These are phyloP conservation scores for Parnassius smintheus DNA, from an alignment of 2,888 invertebrate species.

Conservation along the genomic window DNA sequence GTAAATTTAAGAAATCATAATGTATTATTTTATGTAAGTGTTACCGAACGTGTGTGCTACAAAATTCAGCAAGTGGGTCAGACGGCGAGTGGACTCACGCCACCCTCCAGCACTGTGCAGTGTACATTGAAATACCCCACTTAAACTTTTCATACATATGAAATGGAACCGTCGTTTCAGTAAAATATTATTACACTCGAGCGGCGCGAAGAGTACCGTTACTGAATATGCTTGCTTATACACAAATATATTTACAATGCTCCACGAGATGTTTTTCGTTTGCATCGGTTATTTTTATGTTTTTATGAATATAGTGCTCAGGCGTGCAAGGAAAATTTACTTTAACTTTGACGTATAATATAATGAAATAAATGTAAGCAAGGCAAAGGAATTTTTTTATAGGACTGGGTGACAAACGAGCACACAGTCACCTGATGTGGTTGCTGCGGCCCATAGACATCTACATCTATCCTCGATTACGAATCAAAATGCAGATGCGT, in stretches of 20 bases:
- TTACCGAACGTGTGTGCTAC: neutral
- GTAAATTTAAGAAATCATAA: no score
- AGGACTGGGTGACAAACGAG: no score
- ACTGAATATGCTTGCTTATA: neutral
- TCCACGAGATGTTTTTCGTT: neutral
- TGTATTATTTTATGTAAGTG: no score
- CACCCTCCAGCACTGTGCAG: neutral
- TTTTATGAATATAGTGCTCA: neutral
- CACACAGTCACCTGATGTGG: no score
- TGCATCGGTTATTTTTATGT: neutral
- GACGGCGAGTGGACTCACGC: neutral
- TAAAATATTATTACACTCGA: neutral
- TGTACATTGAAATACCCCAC: neutral
- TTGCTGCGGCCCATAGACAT: no score
- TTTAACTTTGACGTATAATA: no score
- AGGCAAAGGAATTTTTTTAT: no score
- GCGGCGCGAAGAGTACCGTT: neutral
- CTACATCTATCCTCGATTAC: no score
- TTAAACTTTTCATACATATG: conserved; percentile 12
- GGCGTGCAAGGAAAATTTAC: no score
- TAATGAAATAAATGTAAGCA: no score
- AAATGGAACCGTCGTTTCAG: conserved; percentile 4
- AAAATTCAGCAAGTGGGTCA: conserved; percentile 1
- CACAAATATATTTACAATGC: no score
- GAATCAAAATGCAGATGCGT: no score